These are phyloP conservation scores for Linnaemya vulpina DNA, from an alignment of 2,888 invertebrate species.

Conservation along the genomic window DNA sequence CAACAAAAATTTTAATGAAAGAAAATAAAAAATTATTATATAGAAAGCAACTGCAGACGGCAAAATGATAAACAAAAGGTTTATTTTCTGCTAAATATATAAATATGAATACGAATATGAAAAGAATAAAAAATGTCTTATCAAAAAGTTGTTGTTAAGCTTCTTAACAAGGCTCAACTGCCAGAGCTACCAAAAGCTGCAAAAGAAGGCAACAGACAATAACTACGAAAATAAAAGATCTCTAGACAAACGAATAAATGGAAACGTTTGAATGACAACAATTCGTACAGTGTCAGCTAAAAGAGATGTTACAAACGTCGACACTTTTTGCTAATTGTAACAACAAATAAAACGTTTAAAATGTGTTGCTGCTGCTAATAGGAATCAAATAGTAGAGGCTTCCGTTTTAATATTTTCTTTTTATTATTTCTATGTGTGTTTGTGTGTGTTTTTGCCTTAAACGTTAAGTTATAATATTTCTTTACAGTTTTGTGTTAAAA, in stretches of 20 bases:
- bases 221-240: constrained; percentile 3
- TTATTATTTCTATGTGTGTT: no score
- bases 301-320: constrained; percentile 3
- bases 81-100: constrained; percentile 59
- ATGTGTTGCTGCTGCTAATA: constrained; percentile 1
- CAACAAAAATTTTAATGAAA: constrained; percentile 1
- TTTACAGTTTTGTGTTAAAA: no score
- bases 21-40: background rate
- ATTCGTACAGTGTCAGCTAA: background rate
- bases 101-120: constrained; percentile 48
- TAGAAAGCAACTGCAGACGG: background rate
- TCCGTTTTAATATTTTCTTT: no score
- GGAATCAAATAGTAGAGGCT: no score
- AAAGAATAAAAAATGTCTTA: constrained; percentile 32
- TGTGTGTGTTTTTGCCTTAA: no score
- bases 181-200: background rate
- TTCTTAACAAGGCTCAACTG: constrained; percentile 52
- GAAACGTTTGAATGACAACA: constrained; percentile 20
- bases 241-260: constrained; percentile 24
- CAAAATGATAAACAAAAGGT: constrained; percentile 41
- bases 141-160: constrained; percentile 49
- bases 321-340: constrained; percentile 53
- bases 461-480: no score
- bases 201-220: constrained; percentile 7
- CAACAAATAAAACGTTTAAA: constrained; percentile 18